Base-by-base conservation (phyloP, 1,140 invertebrate species). In the Pomacea maculata region DNA sequence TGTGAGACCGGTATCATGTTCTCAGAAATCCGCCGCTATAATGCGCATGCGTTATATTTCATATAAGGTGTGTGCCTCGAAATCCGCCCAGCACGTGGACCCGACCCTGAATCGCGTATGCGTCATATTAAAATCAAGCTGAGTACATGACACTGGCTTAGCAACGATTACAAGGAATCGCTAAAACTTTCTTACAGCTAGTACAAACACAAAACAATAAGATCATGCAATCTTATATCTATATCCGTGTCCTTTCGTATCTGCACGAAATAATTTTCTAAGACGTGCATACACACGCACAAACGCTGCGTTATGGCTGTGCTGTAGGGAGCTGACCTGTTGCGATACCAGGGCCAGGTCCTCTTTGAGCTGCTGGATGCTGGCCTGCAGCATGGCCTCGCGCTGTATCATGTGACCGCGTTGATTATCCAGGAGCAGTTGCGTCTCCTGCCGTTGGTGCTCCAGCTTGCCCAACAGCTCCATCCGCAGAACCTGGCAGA, bases 381-480 rank as follows among this genome's bases (percentile, higher is more conserved):
- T 82, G 72, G 61, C 75, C 72, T 89, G 87, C 74, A 88, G 83
- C 21, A 72, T 78, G 9, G 86, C 74, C 76, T 89, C 88, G 76
- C 86, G 85, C 78, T 89, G 83, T 14, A 90, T 84, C 89, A 90
- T 89, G 80, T 89, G 88, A 81, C 85, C 83, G 65, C 89, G 78
- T 75, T 90, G 88, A 78, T 86, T 86, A 77, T 89, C 89, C 29
- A 90, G 78, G 19, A 88, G 65, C 12, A 88, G 71, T 77, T 89
- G 86, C 84, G 88, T 86, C 71, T 90, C 88, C 19, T 83, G 70
- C 52, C 83, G 85, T 80, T 86, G 86, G 52, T 89, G 88, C 55
- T 87, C 86, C 55, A 87, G 78, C 77, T 88, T 88, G 67, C 85
- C 85, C 1, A 84, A 79, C 82, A 90, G 86, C 75, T 90, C 89